Base-by-base conservation (phyloP, 1,140 invertebrate species). In the Vollenhovia emeryi region DNA sequence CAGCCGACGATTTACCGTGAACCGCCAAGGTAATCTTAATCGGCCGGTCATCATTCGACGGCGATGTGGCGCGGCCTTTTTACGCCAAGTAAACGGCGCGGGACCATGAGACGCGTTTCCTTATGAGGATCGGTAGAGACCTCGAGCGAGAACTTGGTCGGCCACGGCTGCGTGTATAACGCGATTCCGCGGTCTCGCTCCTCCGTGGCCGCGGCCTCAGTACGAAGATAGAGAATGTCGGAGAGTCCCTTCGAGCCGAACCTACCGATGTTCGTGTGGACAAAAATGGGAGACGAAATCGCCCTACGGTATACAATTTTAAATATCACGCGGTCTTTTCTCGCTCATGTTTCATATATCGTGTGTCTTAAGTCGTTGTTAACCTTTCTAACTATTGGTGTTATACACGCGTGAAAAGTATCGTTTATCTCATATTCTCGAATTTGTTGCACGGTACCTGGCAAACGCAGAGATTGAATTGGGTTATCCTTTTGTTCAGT, bases 101-200 rank as follows among this genome's bases (percentile, higher is more conserved):
- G 62, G 48, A 64, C 24, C 66, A 66, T 57, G 64, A 30, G 83
- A 84, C 79, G 55, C 71, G 84, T 89, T 90, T 87, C 91, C 91
- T 91, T 91, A 91, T 91, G 86, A 55, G 89, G 87, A 5, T 11
- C 36, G 74, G 45, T 27, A 79, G 87, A 84, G 87, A 84, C 86
- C 87, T 92, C 87, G 86, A 64, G 48, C 60, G 24, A n/a, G n/a
- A 69, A 48, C 36, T 59, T 83, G 27, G 57, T 75, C 57, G 62
- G 71, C 75, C 21, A 69, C 33, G 59, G 55, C 36, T 60, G 55
- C 18, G 3, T 50, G 11, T 83, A 52, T n/a, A n/a, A n/a, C 48
- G 15, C 55, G 50, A 75, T 79, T 55, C 84, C 57, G 68, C 45
- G 66, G 73, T 87, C 74, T 59, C 33, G 62, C 74, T 84, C 69